These are phyloP conservation scores for Pterophyllum scalare DNA, from an alignment of 2,113 vertebrate genomes.

Conservation along the genomic window DNA sequence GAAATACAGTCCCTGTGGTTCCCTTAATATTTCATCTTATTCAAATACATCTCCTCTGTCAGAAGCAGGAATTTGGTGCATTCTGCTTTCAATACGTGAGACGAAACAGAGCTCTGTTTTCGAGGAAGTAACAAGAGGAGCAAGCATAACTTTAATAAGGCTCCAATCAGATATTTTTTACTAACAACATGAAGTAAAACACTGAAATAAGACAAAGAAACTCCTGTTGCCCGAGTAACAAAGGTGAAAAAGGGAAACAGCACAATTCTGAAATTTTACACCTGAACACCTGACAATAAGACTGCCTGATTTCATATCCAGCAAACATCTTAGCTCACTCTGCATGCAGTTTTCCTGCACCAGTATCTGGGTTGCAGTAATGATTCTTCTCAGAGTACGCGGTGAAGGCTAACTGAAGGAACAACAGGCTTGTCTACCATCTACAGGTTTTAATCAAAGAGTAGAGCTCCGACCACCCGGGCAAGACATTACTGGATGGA, in stretches of 20 bases:
- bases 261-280: neutral
- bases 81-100: slow-evolving; percentile 24
- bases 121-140: slow-evolving; percentile 36
- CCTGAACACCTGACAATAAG: neutral
- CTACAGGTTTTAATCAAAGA: slow-evolving; percentile 45
- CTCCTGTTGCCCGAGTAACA: neutral
- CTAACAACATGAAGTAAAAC: slow-evolving; percentile 18
- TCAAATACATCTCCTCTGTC: slow-evolving; percentile 27
- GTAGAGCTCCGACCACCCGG: slow-evolving; percentile 34
- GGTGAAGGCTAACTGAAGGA: neutral
- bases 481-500: slow-evolving; percentile 25
- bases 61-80: slow-evolving; percentile 25
- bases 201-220: slow-evolving; percentile 3
- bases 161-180: slow-evolving; percentile 1
- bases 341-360: neutral
- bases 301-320: neutral
- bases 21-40: slow-evolving; percentile 33
- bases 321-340: slow-evolving; percentile 11
- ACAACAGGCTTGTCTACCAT: neutral
- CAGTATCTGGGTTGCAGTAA: slow-evolving; percentile 22
- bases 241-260: neutral
- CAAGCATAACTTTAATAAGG: slow-evolving; percentile 7
- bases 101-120: slow-evolving; percentile 20
- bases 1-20: slow-evolving; percentile 21
- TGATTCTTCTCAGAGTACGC: slow-evolving; percentile 7